phyloP scores from a whole-genome alignment of 2,797 vertebrate species.

The Sebastes minor region DNA sequence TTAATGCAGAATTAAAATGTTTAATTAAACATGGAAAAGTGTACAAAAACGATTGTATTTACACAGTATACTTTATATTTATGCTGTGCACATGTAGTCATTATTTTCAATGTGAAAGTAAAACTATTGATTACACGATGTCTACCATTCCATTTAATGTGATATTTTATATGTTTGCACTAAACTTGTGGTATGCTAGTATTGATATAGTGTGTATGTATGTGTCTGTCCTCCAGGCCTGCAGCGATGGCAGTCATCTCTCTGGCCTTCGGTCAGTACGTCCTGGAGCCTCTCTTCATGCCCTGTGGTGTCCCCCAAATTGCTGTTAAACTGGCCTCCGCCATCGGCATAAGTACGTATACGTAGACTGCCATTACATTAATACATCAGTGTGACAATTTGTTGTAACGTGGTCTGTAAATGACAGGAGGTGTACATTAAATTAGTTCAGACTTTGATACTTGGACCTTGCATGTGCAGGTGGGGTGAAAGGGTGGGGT shows the following conservation, averaged over 20 bases:
- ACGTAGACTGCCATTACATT: neutral
- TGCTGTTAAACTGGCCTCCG: conserved; percentile 91
- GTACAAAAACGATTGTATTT: neutral
- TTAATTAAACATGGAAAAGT: neutral
- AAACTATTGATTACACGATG: neutral
- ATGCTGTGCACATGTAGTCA: neutral
- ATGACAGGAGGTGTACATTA: neutral
- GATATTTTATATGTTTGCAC: neutral
- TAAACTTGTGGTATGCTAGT: neutral
- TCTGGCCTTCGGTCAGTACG: conserved; percentile 93
- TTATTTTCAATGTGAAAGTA: neutral
- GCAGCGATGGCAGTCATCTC: conserved; percentile 92
- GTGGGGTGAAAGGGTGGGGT: too few relatives aligned
- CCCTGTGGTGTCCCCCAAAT: conserved; percentile 90
- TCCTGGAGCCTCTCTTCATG: conserved; percentile 96
- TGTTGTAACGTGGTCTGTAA: neutral
- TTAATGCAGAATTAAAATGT: neutral
- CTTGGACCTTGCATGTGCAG: too few relatives aligned
- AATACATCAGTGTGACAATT: neutral
- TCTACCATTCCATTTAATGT: neutral
- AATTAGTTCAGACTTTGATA: too few relatives aligned
- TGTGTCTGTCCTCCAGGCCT: conserved; percentile 81
- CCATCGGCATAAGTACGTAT: conserved; percentile 92
- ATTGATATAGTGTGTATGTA: neutral
- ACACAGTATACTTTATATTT: neutral